Evolutionary conservation across 2,888 invertebrate species (phyloP), one percentile per base, ranked within the genome.

Genomic region (Eupithecia insigniata): DNA sequence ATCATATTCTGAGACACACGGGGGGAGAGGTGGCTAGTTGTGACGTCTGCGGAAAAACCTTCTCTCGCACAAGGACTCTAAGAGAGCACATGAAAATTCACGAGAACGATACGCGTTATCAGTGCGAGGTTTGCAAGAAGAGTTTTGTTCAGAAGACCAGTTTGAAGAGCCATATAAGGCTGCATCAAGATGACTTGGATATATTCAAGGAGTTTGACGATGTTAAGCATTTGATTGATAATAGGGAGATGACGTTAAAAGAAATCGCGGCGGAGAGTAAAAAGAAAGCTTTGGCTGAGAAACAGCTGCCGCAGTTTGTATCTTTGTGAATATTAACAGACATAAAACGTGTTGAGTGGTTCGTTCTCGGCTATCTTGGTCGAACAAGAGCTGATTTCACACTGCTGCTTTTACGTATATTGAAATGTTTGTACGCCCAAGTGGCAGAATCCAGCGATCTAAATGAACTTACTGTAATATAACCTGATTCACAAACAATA

Each of bases 151-250:
- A 93, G 81, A 94, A 93, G 73, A 91, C 90, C 60, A 92, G 92
- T 43, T 78, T 94, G 78, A 93, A 93, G 77, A 90, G 88, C 22
- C 94, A 94, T 66, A 80, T 93, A 6, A 84, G 90, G 0, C 67
- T 93, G 55, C 94, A 94, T 70, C 94, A 94, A 51, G 92, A 93
- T 74, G 92, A 94, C 66, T 78, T 94, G 77, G 93, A 93, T 30
- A 94, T 94, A 34, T 94, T 94, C 77, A 94, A 94, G 68, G 93
- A 94, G 83, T 94, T 94, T 69, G 93, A 94, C 46, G 93, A 94
- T 69, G 93, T 94, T 0, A 94, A 92, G 72, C 93, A 94, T 81
- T 78, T 94, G 43, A 92, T 94, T 60, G 93, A 94, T 55, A 88
- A 93, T 76, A 87, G 93, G 34, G 93, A 92, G 78, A 83, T 94